Percentiles rank a stretch among this genome's conserved stretches.
These are phyloP conservation scores for Brachionus paranguensis DNA, from an alignment of 1,140 invertebrate species.

Conservation along the genomic window DNA sequence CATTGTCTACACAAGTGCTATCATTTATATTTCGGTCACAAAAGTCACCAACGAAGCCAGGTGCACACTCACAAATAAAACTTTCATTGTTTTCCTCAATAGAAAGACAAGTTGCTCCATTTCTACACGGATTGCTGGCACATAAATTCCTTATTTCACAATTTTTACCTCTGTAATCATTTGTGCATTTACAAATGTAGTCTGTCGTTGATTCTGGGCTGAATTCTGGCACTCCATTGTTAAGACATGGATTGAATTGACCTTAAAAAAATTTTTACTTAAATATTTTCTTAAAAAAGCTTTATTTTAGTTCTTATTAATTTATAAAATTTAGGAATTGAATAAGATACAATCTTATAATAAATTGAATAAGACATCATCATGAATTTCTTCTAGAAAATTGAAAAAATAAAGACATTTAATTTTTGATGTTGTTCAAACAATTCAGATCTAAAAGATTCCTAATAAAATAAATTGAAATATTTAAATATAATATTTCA, in stretches of 20 bases:
- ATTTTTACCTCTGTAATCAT: neutral
- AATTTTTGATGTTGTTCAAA: too few species aligned
- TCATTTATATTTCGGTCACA: neutral
- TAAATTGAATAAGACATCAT: too few species aligned
- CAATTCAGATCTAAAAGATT: too few species aligned
- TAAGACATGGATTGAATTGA: slow-evolving; percentile 7
- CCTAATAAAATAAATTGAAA: too few species aligned
- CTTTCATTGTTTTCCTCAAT: slow-evolving; percentile 19
- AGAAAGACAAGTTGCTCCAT: neutral
- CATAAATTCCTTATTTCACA: neutral
- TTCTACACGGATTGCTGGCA: neutral
- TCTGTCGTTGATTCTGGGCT: neutral
- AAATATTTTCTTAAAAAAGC: neutral
- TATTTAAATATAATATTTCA: too few species aligned
- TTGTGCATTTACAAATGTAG: neutral
- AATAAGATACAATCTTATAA: too few species aligned
- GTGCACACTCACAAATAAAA: neutral
- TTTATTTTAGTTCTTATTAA: neutral
- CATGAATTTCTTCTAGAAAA: too few species aligned
- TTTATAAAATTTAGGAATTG: too few species aligned
- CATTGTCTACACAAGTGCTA: neutral
- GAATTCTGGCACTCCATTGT: neutral
- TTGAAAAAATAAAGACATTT: too few species aligned
- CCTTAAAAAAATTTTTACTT: neutral
- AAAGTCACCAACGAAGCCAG: neutral